Percentiles rank a stretch among this genome's conserved stretches.
phyloP scores from a whole-genome alignment of 2,888 invertebrate genomes.

The Caprella mutica region DNA sequence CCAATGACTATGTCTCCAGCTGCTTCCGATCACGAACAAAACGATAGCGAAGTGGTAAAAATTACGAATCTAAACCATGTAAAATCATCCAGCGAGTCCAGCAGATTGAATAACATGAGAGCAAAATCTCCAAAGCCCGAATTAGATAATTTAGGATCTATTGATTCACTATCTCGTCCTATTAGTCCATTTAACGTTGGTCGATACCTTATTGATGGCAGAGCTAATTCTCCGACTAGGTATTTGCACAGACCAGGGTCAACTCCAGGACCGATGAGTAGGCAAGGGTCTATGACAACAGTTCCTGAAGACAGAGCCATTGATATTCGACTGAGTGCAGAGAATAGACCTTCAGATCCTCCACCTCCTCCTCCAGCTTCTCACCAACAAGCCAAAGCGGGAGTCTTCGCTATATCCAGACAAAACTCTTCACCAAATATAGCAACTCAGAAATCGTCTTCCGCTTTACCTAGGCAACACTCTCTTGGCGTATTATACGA shows the following conservation, averaged over 20 bases:
- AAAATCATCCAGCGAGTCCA: too few species aligned
- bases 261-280: conserved; percentile 23
- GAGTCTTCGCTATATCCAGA: conserved; percentile 29
- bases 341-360: conserved; percentile 11
- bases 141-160: conserved; percentile 4
- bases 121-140: not conserved
- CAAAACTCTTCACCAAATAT: conserved; percentile 32
- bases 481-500: conserved; percentile 27
- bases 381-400: conserved; percentile 7
- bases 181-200: not conserved
- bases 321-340: not conserved
- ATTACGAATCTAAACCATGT: too few species aligned
- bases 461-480: conserved; percentile 20
- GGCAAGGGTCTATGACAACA: conserved; percentile 27
- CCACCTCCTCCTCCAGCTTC: conserved; percentile 1
- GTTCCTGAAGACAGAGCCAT: conserved; percentile 21
- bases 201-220: not conserved
- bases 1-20: not conserved
- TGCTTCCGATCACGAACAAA: not conserved
- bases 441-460: conserved; percentile 22
- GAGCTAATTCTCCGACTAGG: not conserved
- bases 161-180: conserved; percentile 16
- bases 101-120: not conserved
- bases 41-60: too few species aligned
- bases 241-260: conserved; percentile 19